Base-by-base conservation (phyloP, 2,113 vertebrate species). In the Corythoichthys intestinalis region DNA sequence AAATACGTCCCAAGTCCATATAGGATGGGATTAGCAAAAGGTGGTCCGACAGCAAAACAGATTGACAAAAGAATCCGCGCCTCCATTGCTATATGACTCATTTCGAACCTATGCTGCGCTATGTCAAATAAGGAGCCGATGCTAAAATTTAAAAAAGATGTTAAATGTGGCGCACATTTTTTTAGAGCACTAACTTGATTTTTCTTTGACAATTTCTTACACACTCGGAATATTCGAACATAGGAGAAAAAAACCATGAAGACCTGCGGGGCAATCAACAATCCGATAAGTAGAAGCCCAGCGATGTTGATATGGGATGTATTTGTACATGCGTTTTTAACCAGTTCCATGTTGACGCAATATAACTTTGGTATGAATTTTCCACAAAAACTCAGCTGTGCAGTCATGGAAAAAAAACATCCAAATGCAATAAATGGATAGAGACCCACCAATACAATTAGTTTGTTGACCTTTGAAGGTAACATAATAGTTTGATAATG, bases 131-230 rank as follows among this genome's bases (percentile, higher is more conserved):
- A 0, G 10, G 54, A 8, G 2, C 71, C 76, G 0, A 80, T 39
- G 34, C 58, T 78, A 73, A 69, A 89, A 73, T 65, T 92, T 8
- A 71, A 4, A 73, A 91, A 69, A 37, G 91, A 90, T 0, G 89
- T 58, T 14, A 90, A 63, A 70, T 92, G 91, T 2, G 92, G 93
- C 41, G 85, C 28, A 7, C 92, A 90, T 0, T 87, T 92, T 66
- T 85, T 90, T 0, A 91, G 62, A 20, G 89, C 90, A 15, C 88
- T 91, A 9, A 47, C 15, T 13, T 79, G 71, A 0, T 74, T 80
- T 7, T 83, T 70, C 1, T 46, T 75, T 4, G 66, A 80, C 68
- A 56, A 83, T 70, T 1, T 81, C 65, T 0, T 28, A 50, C 79
- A 88, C 50, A 69, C 85, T 60, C 65, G 73, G 49, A 54, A 59